A percentile compares a stretch with the other conserved stretches of the same genome.
phyloP scores from a whole-genome alignment of 2,888 invertebrate species.

The Andrena camellia region DNA sequence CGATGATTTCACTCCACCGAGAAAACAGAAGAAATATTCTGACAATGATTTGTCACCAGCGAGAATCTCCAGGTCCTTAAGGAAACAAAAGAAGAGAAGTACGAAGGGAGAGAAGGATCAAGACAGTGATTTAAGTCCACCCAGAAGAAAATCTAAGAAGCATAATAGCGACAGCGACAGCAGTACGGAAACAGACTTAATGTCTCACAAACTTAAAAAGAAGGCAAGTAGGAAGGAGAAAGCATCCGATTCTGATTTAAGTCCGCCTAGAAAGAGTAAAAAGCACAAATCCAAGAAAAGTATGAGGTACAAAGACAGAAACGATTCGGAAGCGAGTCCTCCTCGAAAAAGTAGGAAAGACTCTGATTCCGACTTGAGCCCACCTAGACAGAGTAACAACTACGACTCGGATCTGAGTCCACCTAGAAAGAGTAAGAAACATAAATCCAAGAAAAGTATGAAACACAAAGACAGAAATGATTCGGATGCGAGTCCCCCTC shows the following conservation, averaged over 20 bases:
- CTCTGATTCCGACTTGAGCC: conserved; percentile 65
- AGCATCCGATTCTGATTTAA: conserved; percentile 41
- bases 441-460: conserved; percentile 31
- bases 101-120: conserved; percentile 75
- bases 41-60: conserved; percentile 74
- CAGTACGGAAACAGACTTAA: conserved; percentile 1
- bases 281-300: conserved; percentile 48
- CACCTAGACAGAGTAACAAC: conserved; percentile 51
- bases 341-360: conserved; percentile 1
- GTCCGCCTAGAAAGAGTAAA: conserved; percentile 66
- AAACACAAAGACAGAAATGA: conserved; percentile 54
- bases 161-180: conserved; percentile 13
- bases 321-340: conserved; percentile 78
- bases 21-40: conserved; percentile 38
- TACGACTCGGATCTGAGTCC: conserved; percentile 77
- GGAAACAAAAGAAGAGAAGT: conserved; percentile 51
- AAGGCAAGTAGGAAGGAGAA: conserved; percentile 12
- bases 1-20: conserved; percentile 60
- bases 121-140: conserved; percentile 78
- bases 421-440: conserved; percentile 74
- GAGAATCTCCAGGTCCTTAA: conserved; percentile 71
- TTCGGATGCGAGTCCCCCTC: conserved; percentile 77
- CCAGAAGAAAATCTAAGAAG: conserved; percentile 72
- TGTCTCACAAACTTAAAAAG: conserved; percentile 20
- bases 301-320: conserved; percentile 34